A percentile compares a stretch with the other conserved stretches of the same genome.
phyloP scores from a whole-genome alignment of 2,113 vertebrate species.

The Sorex araneus region DNA sequence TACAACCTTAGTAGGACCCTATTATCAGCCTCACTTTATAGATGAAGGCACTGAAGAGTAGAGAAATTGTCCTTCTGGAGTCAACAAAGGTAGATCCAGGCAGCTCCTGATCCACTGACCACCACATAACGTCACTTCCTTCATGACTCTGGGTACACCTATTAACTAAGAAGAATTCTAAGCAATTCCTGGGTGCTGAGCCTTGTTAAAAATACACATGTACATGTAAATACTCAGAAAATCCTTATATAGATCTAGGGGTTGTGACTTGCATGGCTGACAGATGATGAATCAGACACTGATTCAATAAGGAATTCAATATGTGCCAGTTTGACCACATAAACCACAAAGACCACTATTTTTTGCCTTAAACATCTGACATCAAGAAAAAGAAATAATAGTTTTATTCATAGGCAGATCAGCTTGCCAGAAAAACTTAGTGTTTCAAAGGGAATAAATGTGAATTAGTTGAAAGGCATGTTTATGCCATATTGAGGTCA shows the following conservation, averaged over 20 bases:
- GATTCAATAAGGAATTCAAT: neutral
- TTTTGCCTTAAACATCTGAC: slow-evolving; percentile 66
- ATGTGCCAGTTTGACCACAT: slow-evolving; percentile 41
- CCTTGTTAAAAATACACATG: neutral
- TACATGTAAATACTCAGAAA: neutral
- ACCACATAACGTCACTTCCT: neutral
- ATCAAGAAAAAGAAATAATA: slow-evolving; percentile 68
- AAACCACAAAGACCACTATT: slow-evolving; percentile 65
- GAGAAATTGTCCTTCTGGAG: neutral
- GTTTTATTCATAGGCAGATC: slow-evolving; percentile 61
- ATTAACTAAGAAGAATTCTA: neutral
- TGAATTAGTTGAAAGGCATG: slow-evolving; percentile 63
- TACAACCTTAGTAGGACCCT: neutral
- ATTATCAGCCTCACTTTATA: neutral
- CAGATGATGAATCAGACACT: slow-evolving; percentile 26
- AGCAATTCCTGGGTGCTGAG: neutral
- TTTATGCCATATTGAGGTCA: slow-evolving; percentile 65
- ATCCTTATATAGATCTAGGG: neutral
- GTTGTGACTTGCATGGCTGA: neutral
- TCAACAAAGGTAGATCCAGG: neutral
- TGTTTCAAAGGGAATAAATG: slow-evolving; percentile 72
- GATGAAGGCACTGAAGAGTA: neutral
- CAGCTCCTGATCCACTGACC: neutral
- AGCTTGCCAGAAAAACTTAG: slow-evolving; percentile 67
- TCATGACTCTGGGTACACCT: neutral